Percentiles rank a stretch among this genome's conserved stretches.
These are phyloP conservation scores for Athripsodes cinereus DNA, from an alignment of 2,888 invertebrate genomes.

Conservation along the genomic window DNA sequence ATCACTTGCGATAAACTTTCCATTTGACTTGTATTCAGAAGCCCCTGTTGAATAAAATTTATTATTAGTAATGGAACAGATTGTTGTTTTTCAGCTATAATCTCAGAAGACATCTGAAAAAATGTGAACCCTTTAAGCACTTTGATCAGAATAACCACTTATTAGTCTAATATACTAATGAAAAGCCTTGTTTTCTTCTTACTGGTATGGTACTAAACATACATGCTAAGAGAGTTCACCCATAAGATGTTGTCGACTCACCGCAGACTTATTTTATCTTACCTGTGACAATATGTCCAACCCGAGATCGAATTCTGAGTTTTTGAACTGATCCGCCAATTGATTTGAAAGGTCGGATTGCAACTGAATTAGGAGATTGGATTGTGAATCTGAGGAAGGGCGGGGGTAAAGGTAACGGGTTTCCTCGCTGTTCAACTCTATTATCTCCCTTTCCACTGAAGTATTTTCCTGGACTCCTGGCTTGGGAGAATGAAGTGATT, in stretches of 20 bases:
- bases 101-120: not conserved
- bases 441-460: not conserved
- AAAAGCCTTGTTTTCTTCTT: too few relatives aligned
- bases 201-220: too few relatives aligned
- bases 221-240: not conserved
- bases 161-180: too few relatives aligned
- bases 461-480: slow-evolving; percentile 11
- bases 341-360: slow-evolving; percentile 21
- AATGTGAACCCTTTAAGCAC: not conserved
- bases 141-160: too few relatives aligned
- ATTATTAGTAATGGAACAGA: not conserved
- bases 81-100: not conserved
- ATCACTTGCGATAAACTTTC: not conserved
- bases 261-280: slow-evolving; percentile 11
- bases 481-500: slow-evolving; percentile 6
- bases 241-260: slow-evolving; percentile 4
- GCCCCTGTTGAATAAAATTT: not conserved
- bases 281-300: slow-evolving; percentile 23
- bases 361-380: slow-evolving; percentile 17
- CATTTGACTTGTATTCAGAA: not conserved
- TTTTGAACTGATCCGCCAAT: slow-evolving; percentile 23
- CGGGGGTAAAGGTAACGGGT: slow-evolving; percentile 5
- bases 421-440: not conserved
- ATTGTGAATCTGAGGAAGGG: slow-evolving; percentile 7
- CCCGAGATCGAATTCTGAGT: slow-evolving; percentile 25